These are phyloP conservation scores for Cynopterus sphinx DNA, from an alignment of 2,797 vertebrate species.

Conservation along the genomic window DNA sequence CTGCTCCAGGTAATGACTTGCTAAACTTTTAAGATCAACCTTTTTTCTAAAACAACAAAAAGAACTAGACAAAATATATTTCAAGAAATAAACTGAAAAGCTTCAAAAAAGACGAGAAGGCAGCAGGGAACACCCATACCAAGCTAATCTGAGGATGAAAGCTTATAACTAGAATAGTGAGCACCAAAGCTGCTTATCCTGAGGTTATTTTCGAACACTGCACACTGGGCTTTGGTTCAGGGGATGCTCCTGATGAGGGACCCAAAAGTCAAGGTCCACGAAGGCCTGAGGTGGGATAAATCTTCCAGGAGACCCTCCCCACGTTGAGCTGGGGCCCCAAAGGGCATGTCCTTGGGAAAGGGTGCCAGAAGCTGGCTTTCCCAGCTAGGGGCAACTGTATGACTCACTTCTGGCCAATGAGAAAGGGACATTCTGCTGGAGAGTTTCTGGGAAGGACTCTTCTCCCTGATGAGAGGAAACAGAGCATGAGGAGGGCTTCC, in stretches of 20 bases:
- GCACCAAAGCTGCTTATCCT: not conserved
- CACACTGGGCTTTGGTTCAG: not conserved
- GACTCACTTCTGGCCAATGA: not conserved
- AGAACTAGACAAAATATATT: not conserved
- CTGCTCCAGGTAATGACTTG: not conserved
- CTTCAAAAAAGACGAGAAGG: not conserved
- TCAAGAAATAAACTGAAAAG: slow-evolving; percentile 23
- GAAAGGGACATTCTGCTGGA: not conserved
- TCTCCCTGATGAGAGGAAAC: not conserved
- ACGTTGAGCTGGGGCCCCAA: not conserved
- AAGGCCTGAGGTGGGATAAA: not conserved
- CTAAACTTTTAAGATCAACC: not conserved
- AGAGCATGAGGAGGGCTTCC: no score
- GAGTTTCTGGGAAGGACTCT: not conserved
- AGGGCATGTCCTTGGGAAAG: not conserved
- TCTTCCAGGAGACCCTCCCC: not conserved
- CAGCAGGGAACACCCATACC: not conserved
- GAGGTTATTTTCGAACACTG: not conserved
- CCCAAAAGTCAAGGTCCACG: not conserved
- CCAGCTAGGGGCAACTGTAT: not conserved
- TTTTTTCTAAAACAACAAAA: not conserved
- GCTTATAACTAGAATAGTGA: not conserved
- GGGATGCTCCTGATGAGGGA: not conserved
- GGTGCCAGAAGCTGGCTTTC: not conserved
- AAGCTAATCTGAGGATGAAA: not conserved